A percentile compares a stretch with the other conserved stretches of the same genome.
phyloP scores from a whole-genome alignment of 2,797 vertebrate species.

The Poecilia gillii region DNA sequence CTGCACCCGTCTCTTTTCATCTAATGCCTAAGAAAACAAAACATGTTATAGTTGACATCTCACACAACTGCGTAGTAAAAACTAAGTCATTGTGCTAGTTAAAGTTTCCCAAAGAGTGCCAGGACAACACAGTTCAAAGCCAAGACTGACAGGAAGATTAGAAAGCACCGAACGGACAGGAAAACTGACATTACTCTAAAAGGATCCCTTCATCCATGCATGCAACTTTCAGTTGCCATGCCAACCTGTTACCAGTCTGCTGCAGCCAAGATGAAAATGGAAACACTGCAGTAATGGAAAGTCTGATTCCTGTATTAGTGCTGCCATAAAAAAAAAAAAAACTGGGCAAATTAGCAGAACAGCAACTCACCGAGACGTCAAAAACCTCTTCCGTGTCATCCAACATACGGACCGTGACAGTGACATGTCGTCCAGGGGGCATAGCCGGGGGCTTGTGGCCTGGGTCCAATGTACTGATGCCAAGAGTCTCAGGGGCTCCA shows the following conservation, averaged over 20 bases:
- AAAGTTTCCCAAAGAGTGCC: background rate
- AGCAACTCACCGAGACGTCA: constrained; percentile 91
- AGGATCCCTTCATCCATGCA: constrained; percentile 57
- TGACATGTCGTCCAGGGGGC: constrained; percentile 89
- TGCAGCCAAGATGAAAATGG: constrained; percentile 42
- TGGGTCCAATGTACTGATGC: constrained; percentile 96
- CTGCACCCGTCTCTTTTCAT: constrained; percentile 8
- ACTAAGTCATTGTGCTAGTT: background rate
- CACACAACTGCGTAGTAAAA: constrained; percentile 1
- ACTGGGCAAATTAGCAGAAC: background rate
- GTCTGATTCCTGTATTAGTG: constrained; percentile 33
- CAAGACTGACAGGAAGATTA: constrained; percentile 20
- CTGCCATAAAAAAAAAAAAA: constrained; percentile 16
- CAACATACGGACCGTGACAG: constrained; percentile 94
- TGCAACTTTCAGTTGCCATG: constrained; percentile 76
- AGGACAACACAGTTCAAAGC: background rate
- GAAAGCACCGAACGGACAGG: constrained; percentile 10
- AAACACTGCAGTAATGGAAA: constrained; percentile 41
- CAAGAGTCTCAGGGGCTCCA: constrained; percentile 91
- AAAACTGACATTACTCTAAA: constrained; percentile 33
- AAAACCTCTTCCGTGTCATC: constrained; percentile 95
- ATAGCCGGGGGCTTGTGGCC: constrained; percentile 88
- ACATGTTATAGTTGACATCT: background rate
- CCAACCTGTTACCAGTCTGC: constrained; percentile 70
- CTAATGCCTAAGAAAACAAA: constrained; percentile 11